Conservation (phyloP, 2,797 vertebrate species). For the Mycteria americana region DNA sequence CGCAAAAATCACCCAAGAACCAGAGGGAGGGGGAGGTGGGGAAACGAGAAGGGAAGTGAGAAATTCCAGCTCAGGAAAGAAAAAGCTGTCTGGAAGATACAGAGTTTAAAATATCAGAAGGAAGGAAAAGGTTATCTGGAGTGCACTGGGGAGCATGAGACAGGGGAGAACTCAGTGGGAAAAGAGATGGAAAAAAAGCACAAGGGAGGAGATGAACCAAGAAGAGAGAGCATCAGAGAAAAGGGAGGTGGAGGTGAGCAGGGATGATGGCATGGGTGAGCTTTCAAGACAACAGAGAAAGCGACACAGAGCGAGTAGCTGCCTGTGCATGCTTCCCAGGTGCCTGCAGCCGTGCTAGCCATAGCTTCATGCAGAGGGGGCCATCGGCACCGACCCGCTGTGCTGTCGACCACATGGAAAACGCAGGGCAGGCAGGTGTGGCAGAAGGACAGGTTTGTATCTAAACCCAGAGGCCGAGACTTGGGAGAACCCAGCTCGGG, state of each 20-base stretch:
- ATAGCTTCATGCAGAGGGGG: background rate
- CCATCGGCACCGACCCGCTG: fast-evolving
- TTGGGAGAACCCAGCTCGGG: background rate
- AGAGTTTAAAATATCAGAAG: background rate
- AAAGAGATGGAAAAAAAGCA: background rate
- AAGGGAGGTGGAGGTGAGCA: background rate
- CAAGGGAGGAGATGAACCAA: background rate
- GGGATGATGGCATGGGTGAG: background rate
- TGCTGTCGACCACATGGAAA: background rate
- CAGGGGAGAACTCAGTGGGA: background rate
- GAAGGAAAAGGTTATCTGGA: slow-evolving; percentile 63
- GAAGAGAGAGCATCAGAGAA: background rate
- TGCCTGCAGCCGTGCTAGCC: background rate
- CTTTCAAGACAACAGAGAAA: background rate
- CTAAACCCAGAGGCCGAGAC: background rate
- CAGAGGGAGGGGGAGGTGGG: background rate
- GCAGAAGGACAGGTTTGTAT: background rate
- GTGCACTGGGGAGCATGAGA: background rate
- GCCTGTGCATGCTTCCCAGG: background rate
- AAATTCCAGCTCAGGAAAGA: slow-evolving; percentile 30
- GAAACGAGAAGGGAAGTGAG: slow-evolving; percentile 42
- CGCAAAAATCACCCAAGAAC: background rate
- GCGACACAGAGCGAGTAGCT: fast-evolving
- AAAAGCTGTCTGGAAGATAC: slow-evolving; percentile 31
- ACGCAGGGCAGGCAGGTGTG: background rate